These are phyloP conservation scores for Eristalinus aeneus DNA, from an alignment of 2,888 invertebrate genomes.

Conservation along the genomic window DNA sequence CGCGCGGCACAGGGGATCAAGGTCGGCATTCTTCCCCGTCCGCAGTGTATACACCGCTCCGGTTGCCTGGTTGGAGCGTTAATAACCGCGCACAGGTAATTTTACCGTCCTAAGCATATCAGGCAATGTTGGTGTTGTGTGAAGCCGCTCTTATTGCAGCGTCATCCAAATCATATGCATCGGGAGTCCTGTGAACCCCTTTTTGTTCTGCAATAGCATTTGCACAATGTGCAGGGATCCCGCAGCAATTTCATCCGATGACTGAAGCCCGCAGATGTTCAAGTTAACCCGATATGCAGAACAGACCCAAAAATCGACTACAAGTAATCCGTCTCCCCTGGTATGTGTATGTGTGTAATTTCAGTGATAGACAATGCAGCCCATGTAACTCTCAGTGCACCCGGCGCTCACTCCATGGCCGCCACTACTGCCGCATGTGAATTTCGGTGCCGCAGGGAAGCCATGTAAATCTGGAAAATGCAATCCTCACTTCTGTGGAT, in stretches of 20 bases:
- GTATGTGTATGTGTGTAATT: background rate
- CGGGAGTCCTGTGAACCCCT: background rate
- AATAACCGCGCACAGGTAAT: background rate
- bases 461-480: slow-evolving; percentile 24
- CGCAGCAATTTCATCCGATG: slow-evolving; percentile 42
- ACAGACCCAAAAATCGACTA: slow-evolving; percentile 39
- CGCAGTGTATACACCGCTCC: background rate
- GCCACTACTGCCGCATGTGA: background rate
- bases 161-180: slow-evolving; percentile 46
- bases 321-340: slow-evolving; percentile 30
- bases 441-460: slow-evolving; percentile 21
- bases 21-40: background rate
- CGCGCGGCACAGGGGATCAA: background rate
- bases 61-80: background rate
- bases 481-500: slow-evolving; percentile 6
- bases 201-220: background rate
- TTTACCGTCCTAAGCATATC: background rate
- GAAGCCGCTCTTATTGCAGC: background rate
- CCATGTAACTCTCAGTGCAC: background rate
- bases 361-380: slow-evolving; percentile 36
- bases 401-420: background rate
- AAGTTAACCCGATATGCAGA: slow-evolving; percentile 24
- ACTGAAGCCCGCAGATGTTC: slow-evolving; percentile 44
- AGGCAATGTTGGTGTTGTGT: background rate
- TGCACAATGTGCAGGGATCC: slow-evolving; percentile 11